Evolutionary conservation across 2,797 vertebrate genomes (phyloP).

Genomic region (Miopithecus talapoin): DNA sequence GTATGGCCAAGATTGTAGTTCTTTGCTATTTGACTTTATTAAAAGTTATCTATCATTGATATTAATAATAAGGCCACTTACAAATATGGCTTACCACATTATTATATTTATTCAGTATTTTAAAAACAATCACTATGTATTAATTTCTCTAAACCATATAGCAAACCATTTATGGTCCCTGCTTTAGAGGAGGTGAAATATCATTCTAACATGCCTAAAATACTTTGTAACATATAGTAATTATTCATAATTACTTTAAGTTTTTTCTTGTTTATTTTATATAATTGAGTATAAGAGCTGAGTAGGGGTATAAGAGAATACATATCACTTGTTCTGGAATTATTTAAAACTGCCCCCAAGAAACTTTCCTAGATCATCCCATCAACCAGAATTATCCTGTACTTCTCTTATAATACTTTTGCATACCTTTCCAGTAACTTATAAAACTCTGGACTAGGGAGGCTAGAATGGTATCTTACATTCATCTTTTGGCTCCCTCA

Average conservation of each 20-base stretch:
- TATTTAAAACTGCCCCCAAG: conserved; percentile 46
- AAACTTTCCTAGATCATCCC: conserved; percentile 54
- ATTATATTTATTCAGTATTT: conserved; percentile 36
- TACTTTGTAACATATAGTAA: conserved; percentile 10
- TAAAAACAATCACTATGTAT: background rate
- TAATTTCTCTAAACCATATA: conserved; percentile 29
- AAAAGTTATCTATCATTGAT: conserved; percentile 62
- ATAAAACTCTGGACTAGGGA: background rate
- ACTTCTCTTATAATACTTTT: background rate
- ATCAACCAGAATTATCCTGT: conserved; percentile 10
- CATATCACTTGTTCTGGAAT: conserved; percentile 47
- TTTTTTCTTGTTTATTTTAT: conserved; percentile 27
- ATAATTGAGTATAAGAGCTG: background rate
- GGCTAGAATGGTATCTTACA: background rate
- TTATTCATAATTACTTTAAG: conserved; percentile 36
- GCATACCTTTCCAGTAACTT: background rate
- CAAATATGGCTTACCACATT: background rate
- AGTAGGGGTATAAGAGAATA: background rate
- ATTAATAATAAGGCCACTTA: background rate
- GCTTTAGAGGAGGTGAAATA: conserved; percentile 14
- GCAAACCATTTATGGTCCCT: background rate
- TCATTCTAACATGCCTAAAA: conserved; percentile 35
- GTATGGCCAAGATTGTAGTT: conserved; percentile 70
- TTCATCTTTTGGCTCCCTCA: conserved; percentile 34
- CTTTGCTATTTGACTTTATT: conserved; percentile 68